Evolutionary conservation across 2,888 invertebrate species (phyloP), one percentile per base, ranked within the genome.

Genomic region (Labia minor): DNA sequence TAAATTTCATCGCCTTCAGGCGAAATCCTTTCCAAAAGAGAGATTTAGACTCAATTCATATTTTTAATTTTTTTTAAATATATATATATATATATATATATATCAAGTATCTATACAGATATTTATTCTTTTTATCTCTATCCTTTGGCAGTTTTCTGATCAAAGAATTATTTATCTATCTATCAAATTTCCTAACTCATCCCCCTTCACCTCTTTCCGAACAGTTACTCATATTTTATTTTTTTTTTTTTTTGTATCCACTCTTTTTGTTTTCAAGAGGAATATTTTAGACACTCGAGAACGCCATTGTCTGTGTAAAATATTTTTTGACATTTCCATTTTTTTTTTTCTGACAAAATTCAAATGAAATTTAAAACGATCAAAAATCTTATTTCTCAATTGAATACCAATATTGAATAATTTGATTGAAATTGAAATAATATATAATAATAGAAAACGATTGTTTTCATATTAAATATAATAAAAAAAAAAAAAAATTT

Each of bases 131-230:
- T 49, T 49, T 49, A 49, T 49, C 21, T 21, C 10, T 21, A 62
- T 21, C 20, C 63, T 62, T 21, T 62, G 63, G 20, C 63, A 21
- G 63, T 62, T 62, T 62, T 62, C 20, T 62, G 63, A 62, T 62
- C 63, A 20, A 19, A 20, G 20, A 20, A 49, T 49, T 49, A 49
- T 49, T 49, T 49, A 49, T 49, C 49, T 49, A 49, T 49, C 49
- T 49, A 49, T 49, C 49, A 49, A 49, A 49, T 49, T 49, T 49
- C 49, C 49, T 49, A 11, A 11, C 49, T 14, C n/a, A n/a, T n/a
- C n/a, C n/a, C n/a, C n/a, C n/a, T n/a, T n/a, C n/a, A n/a, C 49
- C 16, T 49, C 3, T 49, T 26, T 26, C 26, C 26, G 26, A 26
- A 26, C n/a, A 16, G 49, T 49, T 49, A 49, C 49, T 49, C n/a